phyloP scores from a whole-genome alignment of 2,888 invertebrate genomes.

The Loripinus fragilis region DNA sequence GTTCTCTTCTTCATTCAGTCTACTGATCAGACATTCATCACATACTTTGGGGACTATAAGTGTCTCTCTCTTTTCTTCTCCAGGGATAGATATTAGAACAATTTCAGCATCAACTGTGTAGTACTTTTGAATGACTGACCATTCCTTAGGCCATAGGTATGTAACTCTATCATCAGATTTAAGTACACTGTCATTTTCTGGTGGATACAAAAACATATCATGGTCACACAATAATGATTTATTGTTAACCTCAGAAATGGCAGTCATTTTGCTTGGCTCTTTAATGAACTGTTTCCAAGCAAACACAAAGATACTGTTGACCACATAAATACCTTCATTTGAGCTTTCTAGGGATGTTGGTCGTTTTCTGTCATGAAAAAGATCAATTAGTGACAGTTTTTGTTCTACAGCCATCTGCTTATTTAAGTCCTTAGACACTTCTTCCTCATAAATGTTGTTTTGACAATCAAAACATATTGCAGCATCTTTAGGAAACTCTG shows the following conservation, averaged over 20 bases:
- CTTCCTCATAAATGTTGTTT: slow-evolving; percentile 63
- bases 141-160: slow-evolving; percentile 75
- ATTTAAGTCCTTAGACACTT: slow-evolving; percentile 59
- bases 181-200: slow-evolving; percentile 52
- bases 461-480: slow-evolving; percentile 76
- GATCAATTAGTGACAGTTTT: slow-evolving; percentile 81
- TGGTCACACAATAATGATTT: slow-evolving; percentile 78
- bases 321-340: slow-evolving; percentile 64
- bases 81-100: slow-evolving; percentile 46
- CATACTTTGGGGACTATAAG: slow-evolving; percentile 72
- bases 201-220: slow-evolving; percentile 75
- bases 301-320: slow-evolving; percentile 82
- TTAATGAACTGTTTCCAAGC: slow-evolving; percentile 84
- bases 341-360: slow-evolving; percentile 68
- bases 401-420: slow-evolving; percentile 78
- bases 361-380: slow-evolving; percentile 82
- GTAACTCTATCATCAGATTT: slow-evolving; percentile 59
- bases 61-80: slow-evolving; percentile 56
- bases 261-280: slow-evolving; percentile 72
- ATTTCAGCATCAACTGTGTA: slow-evolving; percentile 75
- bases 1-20: slow-evolving; percentile 72
- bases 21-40: slow-evolving; percentile 73
- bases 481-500: slow-evolving; percentile 70
- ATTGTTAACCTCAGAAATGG: slow-evolving; percentile 72
- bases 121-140: slow-evolving; percentile 67